Evolutionary conservation across 53 echinoderm and acorn worm species (phyloP).

Genomic region (Henricia sp.): DNA sequence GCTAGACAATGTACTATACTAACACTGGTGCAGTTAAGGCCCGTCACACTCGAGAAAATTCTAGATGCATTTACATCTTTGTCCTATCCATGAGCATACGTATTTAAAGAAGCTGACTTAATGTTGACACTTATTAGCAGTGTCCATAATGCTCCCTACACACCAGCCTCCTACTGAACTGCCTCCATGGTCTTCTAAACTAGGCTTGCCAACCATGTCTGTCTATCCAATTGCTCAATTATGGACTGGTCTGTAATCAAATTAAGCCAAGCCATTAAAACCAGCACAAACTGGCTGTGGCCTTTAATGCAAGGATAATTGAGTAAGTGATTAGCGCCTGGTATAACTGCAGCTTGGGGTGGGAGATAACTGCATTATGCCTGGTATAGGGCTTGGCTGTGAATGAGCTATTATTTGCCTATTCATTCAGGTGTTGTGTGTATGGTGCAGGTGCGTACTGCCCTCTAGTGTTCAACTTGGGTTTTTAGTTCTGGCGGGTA

Average conservation of each 20-base stretch:
- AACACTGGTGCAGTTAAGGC: too few species aligned
- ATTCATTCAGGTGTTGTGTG: background rate
- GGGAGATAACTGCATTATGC: slow-evolving; percentile 19
- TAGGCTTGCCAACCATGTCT: slow-evolving; percentile 35
- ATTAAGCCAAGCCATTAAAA: slow-evolving; percentile 61
- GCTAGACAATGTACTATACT: too few species aligned
- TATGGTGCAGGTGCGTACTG: slow-evolving; percentile 8
- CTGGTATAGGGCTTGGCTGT: background rate
- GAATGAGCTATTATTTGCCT: background rate
- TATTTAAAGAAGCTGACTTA: too few species aligned
- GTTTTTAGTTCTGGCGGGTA: background rate
- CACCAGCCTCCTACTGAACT: too few species aligned
- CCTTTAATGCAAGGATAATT: slow-evolving; percentile 54
- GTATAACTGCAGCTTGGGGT: slow-evolving; percentile 25
- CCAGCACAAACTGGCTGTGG: slow-evolving; percentile 56
- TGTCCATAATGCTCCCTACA: too few species aligned
- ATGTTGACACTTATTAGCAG: too few species aligned
- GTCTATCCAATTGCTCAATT: slow-evolving; percentile 55
- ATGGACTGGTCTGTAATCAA: slow-evolving; percentile 54
- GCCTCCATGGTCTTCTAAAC: slow-evolving; percentile 33
- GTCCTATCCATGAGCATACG: too few species aligned
- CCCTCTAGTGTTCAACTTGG: slow-evolving; percentile 14
- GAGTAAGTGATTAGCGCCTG: slow-evolving; percentile 22
- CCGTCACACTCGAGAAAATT: too few species aligned
- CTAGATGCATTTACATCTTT: too few species aligned